Conservation (phyloP, 2,888 invertebrate genomes). For the Drosophila meridiana region DNA sequence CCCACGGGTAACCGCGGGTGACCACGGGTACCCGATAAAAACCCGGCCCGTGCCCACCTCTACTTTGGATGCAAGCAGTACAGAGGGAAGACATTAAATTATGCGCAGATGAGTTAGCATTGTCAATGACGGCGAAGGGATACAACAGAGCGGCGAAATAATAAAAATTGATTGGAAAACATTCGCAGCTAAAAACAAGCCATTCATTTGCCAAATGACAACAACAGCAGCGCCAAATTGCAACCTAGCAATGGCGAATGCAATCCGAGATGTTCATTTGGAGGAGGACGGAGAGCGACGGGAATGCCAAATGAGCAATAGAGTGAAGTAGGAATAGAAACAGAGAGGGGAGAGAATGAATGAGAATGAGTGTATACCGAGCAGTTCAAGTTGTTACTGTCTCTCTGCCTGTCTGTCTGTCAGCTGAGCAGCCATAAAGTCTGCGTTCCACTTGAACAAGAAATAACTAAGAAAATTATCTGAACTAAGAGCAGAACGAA, state of each 20-base stretch:
- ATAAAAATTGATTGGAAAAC: conserved; percentile 85
- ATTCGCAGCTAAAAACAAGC: conserved; percentile 80
- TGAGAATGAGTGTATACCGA: not conserved
- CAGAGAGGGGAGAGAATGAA: not conserved
- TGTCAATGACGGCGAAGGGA: conserved; percentile 68
- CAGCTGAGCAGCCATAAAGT: conserved; percentile 68
- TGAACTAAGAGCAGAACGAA: not conserved
- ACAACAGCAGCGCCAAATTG: conserved; percentile 69
- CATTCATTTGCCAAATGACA: conserved; percentile 79
- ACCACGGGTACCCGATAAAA: too few species aligned
- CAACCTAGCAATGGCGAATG: conserved; percentile 66
- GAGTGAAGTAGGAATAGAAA: not conserved
- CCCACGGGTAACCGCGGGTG: too few species aligned
- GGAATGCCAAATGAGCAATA: conserved; percentile 18
- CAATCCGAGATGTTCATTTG: conserved; percentile 56
- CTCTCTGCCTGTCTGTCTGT: conserved; percentile 65
- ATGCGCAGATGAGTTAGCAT: conserved; percentile 85
- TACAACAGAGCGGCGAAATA: conserved; percentile 42
- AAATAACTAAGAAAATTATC: conserved; percentile 24
- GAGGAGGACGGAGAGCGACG: conserved; percentile 2
- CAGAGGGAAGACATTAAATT: conserved; percentile 78
- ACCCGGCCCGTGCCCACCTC: too few species aligned
- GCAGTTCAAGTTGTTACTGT: conserved; percentile 70
- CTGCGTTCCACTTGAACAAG: conserved; percentile 50
- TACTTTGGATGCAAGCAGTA: conserved; percentile 6